phyloP scores from a whole-genome alignment of 2,888 invertebrate species.

The Andrena trimmerana region DNA sequence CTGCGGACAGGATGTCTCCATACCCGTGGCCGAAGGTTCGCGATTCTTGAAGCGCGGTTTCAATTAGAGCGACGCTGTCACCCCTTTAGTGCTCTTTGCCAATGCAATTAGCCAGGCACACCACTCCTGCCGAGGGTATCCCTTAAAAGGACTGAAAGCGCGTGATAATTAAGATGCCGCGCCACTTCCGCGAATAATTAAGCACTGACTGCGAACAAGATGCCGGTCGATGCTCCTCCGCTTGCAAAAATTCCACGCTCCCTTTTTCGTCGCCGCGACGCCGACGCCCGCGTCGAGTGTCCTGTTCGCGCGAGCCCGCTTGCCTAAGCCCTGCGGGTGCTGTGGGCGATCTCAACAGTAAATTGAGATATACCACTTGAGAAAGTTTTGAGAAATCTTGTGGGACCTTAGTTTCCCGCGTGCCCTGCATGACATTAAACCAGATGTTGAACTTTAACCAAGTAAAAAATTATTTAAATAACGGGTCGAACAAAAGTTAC shows the following conservation, averaged over 20 bases:
- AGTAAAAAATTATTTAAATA: no score
- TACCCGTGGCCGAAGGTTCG: background rate
- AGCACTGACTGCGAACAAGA: conserved; percentile 33
- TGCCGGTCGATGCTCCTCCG: conserved; percentile 18
- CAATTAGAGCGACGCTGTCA: conserved; percentile 61
- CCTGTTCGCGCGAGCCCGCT: background rate
- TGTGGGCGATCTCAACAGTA: no score
- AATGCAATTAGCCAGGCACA: conserved; percentile 68
- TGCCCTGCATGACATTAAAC: no score
- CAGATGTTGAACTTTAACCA: no score
- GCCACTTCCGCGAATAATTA: conserved; percentile 65
- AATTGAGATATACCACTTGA: no score
- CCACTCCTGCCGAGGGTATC: conserved; percentile 54
- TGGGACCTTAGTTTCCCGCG: no score
- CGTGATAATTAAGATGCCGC: conserved; percentile 68
- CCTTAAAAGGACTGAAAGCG: conserved; percentile 63
- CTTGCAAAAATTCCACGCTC: background rate
- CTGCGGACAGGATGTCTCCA: background rate
- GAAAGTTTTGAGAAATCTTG: no score
- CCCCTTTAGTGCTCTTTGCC: conserved; percentile 50
- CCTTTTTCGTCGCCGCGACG: background rate
- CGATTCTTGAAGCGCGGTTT: conserved; percentile 39
- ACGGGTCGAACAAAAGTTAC: no score
- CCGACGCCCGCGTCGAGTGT: background rate
- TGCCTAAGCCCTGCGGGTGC: no score